Base-by-base conservation (phyloP, 1,140 invertebrate species). In the Lordiphosa stackelbergi region DNA sequence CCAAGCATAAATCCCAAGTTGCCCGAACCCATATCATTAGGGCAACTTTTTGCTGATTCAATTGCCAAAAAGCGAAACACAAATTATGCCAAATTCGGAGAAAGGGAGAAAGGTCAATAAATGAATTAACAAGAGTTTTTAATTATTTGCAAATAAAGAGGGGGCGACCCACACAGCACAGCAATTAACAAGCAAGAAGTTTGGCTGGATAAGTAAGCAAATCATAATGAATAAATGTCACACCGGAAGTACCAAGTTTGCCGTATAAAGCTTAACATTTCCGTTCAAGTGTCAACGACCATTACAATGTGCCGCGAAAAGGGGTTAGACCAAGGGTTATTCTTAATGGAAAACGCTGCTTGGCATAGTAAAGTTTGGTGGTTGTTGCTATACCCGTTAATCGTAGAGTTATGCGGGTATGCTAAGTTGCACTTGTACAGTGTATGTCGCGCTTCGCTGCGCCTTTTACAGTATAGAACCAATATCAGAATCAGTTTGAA, bases 171-270 rank as follows among this genome's bases (percentile, higher is more conserved):
- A 51, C 46, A 51, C 40, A 46, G 35, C 35, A n/a, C 46, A 73
- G 59, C 73, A 84, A 83, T 84, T 83, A 83, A 73, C 69, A 54
- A 16, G 28, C 57, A 47, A 56, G 53, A 57, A 74, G 52, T 51
- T 43, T 43, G 56, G 35, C 51, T 37, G 60, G 53, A 72, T 59
- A 81, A 81, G 62, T 77, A 78, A 77, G 68, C 77, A 83, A 79
- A 83, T 83, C 77, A 81, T 77, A 83, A 83, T 83, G 78, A 83
- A 83, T 83, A 83, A 83, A 83, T 83, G 77, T 83, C 77, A 71
- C 78, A 77, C 77, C 77, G 77, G 77, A 83, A 83, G 78, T 68
- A 43, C 47, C 62, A 70, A 62, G 63, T 66, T 36, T 43, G 38
- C 58, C 12, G 53, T 64, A 10, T 13, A 68, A 71, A 59, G 52